A percentile compares a stretch with the other conserved stretches of the same genome.
phyloP scores from a whole-genome alignment of 2,888 invertebrate genomes.

The Eucera pruinosa region DNA sequence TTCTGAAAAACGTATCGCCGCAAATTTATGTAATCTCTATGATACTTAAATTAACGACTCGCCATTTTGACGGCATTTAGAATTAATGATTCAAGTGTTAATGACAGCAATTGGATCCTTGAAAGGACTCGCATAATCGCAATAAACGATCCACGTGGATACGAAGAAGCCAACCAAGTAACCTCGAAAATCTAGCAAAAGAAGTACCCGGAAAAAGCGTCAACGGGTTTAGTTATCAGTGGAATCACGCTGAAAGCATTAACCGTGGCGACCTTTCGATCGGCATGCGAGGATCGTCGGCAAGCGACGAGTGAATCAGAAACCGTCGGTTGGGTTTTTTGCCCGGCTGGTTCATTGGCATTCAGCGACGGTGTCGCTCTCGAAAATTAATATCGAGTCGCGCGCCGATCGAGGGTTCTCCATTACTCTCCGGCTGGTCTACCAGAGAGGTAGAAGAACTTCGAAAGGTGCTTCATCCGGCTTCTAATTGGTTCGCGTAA shows the following conservation, averaged over 20 bases:
- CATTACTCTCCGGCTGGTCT: slow-evolving; percentile 28
- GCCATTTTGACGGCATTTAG: too few relatives aligned
- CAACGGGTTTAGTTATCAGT: neutral
- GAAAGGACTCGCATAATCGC: too few relatives aligned
- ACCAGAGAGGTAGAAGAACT: slow-evolving; percentile 8
- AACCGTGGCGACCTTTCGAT: neutral
- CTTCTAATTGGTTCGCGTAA: slow-evolving; percentile 49
- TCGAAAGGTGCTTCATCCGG: slow-evolving; percentile 37
- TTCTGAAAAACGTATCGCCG: too few relatives aligned
- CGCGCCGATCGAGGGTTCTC: slow-evolving; percentile 49
- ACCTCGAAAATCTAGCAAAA: neutral
- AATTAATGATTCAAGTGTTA: too few relatives aligned
- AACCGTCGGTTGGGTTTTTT: slow-evolving; percentile 40
- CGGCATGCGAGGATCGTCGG: slow-evolving; percentile 19
- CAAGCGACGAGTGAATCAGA: slow-evolving; percentile 37
- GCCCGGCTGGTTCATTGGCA: slow-evolving; percentile 57
- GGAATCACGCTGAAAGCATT: slow-evolving; percentile 26
- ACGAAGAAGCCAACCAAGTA: neutral
- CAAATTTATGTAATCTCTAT: too few relatives aligned
- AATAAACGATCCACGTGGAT: too few relatives aligned
- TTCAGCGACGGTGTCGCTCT: slow-evolving; percentile 54
- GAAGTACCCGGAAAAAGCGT: neutral
- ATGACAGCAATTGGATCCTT: too few relatives aligned
- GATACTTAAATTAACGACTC: too few relatives aligned
- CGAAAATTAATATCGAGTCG: slow-evolving; percentile 63